Percentiles rank a stretch among this genome's conserved stretches.
Conservation (phyloP, 2,113 vertebrate species). For the Mesitornis unicolor region DNA sequence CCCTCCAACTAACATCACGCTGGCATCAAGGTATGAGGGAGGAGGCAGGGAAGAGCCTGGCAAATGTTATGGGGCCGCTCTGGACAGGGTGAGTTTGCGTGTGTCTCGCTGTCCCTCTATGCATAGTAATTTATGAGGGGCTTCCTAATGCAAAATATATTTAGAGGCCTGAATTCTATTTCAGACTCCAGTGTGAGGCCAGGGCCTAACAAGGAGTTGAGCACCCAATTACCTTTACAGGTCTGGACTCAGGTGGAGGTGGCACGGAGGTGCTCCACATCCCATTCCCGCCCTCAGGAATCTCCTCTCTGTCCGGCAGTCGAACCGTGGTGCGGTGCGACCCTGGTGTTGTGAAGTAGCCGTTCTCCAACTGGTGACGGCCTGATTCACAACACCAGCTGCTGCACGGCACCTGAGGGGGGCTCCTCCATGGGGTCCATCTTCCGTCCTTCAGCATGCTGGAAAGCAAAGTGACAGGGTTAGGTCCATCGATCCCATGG, state of each 20-base stretch:
- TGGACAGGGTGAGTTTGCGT: not conserved
- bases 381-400: conserved; percentile 99
- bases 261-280: not conserved
- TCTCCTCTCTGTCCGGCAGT: not conserved
- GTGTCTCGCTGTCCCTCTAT: not conserved
- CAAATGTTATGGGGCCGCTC: not conserved
- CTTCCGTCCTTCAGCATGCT: not conserved
- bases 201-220: conserved; percentile 57
- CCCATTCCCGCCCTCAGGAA: not conserved
- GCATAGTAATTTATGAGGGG: not conserved
- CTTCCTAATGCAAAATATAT: not conserved
- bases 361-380: conserved; percentile 86
- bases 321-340: conserved; percentile 75
- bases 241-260: not conserved
- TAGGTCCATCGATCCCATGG: not conserved
- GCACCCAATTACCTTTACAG: conserved; percentile 61
- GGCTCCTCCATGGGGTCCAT: not conserved
- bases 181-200: conserved; percentile 42
- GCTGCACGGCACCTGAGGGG: conserved; percentile 80
- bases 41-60: not conserved
- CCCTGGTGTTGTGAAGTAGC: conserved; percentile 99
- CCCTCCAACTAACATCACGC: not conserved
- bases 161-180: conserved; percentile 63
- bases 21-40: not conserved
- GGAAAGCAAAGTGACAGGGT: conserved; percentile 35